Base-by-base conservation (phyloP, 2,113 vertebrate species). In the Probosciger aterrimus region DNA sequence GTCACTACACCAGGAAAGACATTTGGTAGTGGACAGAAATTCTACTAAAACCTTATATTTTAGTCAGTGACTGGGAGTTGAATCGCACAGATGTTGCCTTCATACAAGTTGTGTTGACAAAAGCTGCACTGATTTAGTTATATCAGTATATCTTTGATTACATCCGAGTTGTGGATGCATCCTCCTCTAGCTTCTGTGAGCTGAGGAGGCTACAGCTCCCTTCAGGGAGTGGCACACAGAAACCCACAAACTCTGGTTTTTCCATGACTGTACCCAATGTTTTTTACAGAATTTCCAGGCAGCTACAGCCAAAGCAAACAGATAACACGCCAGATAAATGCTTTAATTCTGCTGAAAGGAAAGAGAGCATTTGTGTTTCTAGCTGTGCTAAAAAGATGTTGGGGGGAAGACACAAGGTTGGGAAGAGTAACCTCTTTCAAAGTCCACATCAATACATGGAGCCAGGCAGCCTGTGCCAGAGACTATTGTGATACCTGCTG, bases 361-460 rank as follows among this genome's bases (percentile, higher is more conserved):
- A 79, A 88, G 31, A 76, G 20, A 62, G 14, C 3, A 17, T 65
- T 57, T 68, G 37, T 7, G 24, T 47, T 57, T 91, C 67, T 52
- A 75, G 19, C 11, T 43, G 30, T 39, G 84, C 62, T 88, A n/a
- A 78, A 81, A 70, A 27, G 46, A 43, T 50, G 15, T 31, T 41
- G 43, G 44, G 33, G 37, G 18, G 28, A 39, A 91, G 73, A 67
- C 39, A n/a, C 0, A 2, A 74, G 12, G 27, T 10, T 47, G 71
- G 20, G 86, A 75, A 31, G 25, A 44, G 46, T 6, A 11, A 57
- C 24, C 8, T 39, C 59, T 13, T 17, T 79, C 46, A 24, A 70
- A 91, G 9, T 44, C 69, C 50, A 27, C 0, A 0, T 20, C 24
- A 43, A 25, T 60, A 22, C 1, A 0, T 6, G 0, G 3, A 59